phyloP scores from a whole-genome alignment of 2,113 vertebrate genomes.

The Mungos mungo region DNA sequence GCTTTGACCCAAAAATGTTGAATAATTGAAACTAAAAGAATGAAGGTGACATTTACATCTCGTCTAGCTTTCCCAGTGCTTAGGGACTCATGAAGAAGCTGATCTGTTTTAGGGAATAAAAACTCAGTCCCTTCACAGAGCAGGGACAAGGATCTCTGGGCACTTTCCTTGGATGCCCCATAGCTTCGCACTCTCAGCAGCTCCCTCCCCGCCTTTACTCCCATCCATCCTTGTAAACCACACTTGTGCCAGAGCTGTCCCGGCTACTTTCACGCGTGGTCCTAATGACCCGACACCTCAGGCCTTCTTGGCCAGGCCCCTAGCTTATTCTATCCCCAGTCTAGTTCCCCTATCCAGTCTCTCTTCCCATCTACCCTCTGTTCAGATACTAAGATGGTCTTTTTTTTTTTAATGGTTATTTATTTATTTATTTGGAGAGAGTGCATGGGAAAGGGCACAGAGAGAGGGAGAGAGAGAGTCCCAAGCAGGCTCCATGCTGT shows the following conservation, averaged over 20 bases:
- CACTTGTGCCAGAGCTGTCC: background rate
- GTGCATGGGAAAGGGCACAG: too few relatives aligned
- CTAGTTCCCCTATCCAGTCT: background rate
- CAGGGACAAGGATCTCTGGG: background rate
- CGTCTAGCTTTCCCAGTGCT: background rate
- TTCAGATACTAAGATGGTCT: background rate
- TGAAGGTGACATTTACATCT: background rate
- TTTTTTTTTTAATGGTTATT: background rate
- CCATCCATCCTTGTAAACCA: background rate
- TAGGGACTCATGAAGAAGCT: background rate
- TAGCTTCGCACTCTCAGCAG: background rate
- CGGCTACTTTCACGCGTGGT: too few relatives aligned
- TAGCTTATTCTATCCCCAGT: background rate
- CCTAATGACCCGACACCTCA: background rate
- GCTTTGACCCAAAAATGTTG: background rate
- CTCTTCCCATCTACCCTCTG: background rate
- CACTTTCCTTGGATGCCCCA: background rate
- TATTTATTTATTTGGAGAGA: too few relatives aligned
- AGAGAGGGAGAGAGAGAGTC: too few relatives aligned
- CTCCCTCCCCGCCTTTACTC: background rate
- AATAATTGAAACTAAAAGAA: background rate
- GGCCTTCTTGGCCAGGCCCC: background rate
- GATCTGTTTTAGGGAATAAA: background rate
- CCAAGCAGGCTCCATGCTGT: too few relatives aligned
- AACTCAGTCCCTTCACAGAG: background rate